These are phyloP conservation scores for Zaprionus inermis DNA, from an alignment of 1,140 invertebrate genomes.

Conservation along the genomic window DNA sequence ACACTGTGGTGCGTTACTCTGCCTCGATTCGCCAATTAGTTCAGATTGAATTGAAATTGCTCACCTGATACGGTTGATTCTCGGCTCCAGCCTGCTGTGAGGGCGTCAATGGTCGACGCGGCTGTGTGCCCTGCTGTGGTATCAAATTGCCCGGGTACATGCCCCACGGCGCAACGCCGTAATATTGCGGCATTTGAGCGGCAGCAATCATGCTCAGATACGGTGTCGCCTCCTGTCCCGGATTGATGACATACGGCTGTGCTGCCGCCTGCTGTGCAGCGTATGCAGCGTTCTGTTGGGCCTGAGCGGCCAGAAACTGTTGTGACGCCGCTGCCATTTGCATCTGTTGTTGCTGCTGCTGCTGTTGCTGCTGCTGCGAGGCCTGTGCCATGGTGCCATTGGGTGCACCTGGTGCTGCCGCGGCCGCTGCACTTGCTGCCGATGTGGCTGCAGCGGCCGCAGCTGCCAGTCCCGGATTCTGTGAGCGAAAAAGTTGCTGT, in stretches of 20 bases:
- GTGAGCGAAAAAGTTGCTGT: conserved; percentile 94
- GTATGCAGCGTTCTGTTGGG: conserved; percentile 84
- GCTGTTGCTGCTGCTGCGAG: conserved; percentile 83
- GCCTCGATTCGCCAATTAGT: not conserved
- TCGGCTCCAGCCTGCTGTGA: conserved; percentile 87
- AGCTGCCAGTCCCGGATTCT: conserved; percentile 87
- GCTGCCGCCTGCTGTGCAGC: conserved; percentile 87
- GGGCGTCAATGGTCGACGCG: conserved; percentile 89
- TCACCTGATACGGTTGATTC: conserved; percentile 85
- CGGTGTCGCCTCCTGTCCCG: conserved; percentile 86
- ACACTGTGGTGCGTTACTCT: no score
- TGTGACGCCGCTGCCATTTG: conserved; percentile 87
- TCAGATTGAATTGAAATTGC: conserved; percentile 8
- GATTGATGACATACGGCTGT: conserved; percentile 94
- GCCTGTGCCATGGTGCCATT: conserved; percentile 82
- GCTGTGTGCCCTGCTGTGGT: conserved; percentile 89
- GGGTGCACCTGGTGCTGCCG: conserved; percentile 88
- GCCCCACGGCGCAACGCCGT: conserved; percentile 91
- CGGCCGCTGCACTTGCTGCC: conserved; percentile 87
- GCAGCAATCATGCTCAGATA: conserved; percentile 87
- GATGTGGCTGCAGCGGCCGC: conserved; percentile 86
- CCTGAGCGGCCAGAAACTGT: conserved; percentile 84
- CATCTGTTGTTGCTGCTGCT: conserved; percentile 84
- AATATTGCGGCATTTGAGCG: conserved; percentile 92
- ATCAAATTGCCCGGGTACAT: conserved; percentile 92